Conservation (phyloP, 1,140 invertebrate genomes). For the Drosophila orosa region DNA sequence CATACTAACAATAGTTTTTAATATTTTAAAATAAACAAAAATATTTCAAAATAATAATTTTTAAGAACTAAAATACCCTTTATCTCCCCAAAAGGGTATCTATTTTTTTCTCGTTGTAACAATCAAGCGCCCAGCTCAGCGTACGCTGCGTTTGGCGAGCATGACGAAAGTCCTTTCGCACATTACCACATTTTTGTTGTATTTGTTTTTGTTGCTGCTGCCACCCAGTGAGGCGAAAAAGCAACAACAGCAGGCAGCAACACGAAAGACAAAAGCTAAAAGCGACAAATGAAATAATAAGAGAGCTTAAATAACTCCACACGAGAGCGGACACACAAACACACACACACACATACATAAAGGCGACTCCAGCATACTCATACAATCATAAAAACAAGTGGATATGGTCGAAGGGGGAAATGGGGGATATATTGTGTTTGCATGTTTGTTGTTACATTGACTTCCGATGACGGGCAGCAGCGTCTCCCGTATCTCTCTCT, state of each 20-base stretch:
- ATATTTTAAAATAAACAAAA: not conserved
- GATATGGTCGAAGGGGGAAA: constrained; percentile 15
- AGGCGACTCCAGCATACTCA: constrained; percentile 21
- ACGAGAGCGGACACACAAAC: constrained; percentile 54
- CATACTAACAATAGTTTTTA: too few relatives aligned
- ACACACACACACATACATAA: constrained; percentile 17
- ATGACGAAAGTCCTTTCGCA: constrained; percentile 83
- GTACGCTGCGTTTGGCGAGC: constrained; percentile 52
- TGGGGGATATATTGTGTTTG: constrained; percentile 55
- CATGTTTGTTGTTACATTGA: constrained; percentile 83
- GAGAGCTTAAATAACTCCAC: constrained; percentile 83
- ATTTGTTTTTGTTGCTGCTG: constrained; percentile 43
- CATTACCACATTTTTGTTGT: constrained; percentile 75
- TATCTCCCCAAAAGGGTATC: constrained; percentile 13
- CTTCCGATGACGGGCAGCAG: constrained; percentile 79
- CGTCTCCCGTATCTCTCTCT: constrained; percentile 27
- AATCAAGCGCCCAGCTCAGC: constrained; percentile 46
- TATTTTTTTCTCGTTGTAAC: constrained; percentile 22
- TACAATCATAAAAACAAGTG: constrained; percentile 18
- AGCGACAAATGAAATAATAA: constrained; percentile 83
- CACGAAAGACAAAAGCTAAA: constrained; percentile 83
- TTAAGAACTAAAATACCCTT: not conserved
- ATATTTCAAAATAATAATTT: not conserved
- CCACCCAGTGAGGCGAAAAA: constrained; percentile 64
- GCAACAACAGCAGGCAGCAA: constrained; percentile 53